Percentiles rank a stretch among this genome's conserved stretches.
phyloP scores from a whole-genome alignment of 2,888 invertebrate genomes.

The Metellina segmentata region DNA sequence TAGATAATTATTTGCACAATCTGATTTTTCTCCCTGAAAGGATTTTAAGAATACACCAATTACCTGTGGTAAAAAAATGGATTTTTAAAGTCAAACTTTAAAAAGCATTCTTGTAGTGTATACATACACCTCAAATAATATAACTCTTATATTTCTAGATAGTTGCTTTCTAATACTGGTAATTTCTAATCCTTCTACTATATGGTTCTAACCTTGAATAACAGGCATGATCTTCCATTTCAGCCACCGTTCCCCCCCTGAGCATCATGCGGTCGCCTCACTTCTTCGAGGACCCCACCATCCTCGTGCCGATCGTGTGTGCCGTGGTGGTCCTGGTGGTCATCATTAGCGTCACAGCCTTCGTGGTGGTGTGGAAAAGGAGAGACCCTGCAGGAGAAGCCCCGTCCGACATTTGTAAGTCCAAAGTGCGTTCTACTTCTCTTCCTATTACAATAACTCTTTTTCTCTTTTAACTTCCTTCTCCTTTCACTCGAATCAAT shows the following conservation, averaged over 20 bases:
- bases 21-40: no score
- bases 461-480: not conserved
- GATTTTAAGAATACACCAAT: no score
- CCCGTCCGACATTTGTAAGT: slow-evolving; percentile 76
- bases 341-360: slow-evolving; percentile 77
- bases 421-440: slow-evolving; percentile 68
- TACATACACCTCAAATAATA: no score
- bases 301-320: slow-evolving; percentile 77
- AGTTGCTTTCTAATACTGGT: no score
- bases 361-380: slow-evolving; percentile 77
- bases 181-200: no score
- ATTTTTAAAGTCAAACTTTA: no score
- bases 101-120: no score
- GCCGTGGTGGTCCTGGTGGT: slow-evolving; percentile 78
- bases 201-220: not conserved
- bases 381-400: slow-evolving; percentile 70
- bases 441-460: not conserved
- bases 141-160: no score
- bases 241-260: slow-evolving; percentile 72
- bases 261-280: slow-evolving; percentile 10
- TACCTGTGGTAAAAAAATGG: no score
- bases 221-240: not conserved
- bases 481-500: no score
- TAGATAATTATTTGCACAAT: no score
- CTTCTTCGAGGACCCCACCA: slow-evolving; percentile 77